A percentile compares a stretch with the other conserved stretches of the same genome.
These are phyloP conservation scores for Opisthocomus hoazin DNA, from an alignment of 2,113 vertebrate genomes.

Conservation along the genomic window DNA sequence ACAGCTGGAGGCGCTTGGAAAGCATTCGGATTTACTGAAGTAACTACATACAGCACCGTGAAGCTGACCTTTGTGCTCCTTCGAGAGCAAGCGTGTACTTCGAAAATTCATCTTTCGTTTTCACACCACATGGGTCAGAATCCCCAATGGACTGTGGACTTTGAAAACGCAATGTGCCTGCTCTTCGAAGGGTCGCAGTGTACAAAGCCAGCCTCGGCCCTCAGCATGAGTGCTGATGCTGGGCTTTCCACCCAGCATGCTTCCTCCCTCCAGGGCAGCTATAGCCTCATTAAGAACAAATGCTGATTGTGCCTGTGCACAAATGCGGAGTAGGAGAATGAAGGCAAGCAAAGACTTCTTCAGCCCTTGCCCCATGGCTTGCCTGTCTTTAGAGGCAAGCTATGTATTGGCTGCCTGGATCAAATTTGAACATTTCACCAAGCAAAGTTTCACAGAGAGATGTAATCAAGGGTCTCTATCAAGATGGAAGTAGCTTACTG, in stretches of 20 bases:
- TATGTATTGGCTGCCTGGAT: neutral
- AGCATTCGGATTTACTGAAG: neutral
- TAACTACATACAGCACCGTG: neutral
- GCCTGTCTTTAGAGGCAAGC: neutral
- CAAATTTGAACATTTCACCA: neutral
- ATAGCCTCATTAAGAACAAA: neutral
- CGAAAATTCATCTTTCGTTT: neutral
- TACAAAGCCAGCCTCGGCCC: neutral
- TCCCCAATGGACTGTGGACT: neutral
- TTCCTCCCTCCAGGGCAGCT: neutral
- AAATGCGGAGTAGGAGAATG: neutral
- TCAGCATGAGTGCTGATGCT: neutral
- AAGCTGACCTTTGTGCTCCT: neutral
- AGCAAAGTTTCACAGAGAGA: neutral
- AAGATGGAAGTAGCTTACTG: neutral
- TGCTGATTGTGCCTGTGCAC: neutral
- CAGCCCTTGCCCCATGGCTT: neutral
- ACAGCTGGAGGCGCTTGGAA: neutral
- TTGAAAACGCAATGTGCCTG: neutral
- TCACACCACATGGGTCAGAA: neutral
- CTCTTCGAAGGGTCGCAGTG: neutral
- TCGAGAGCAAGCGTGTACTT: neutral
- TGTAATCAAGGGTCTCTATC: neutral
- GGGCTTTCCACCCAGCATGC: neutral
- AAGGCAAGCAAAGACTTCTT: neutral